phyloP scores from a whole-genome alignment of 2,888 invertebrate genomes.

The Encarsia formosa region DNA sequence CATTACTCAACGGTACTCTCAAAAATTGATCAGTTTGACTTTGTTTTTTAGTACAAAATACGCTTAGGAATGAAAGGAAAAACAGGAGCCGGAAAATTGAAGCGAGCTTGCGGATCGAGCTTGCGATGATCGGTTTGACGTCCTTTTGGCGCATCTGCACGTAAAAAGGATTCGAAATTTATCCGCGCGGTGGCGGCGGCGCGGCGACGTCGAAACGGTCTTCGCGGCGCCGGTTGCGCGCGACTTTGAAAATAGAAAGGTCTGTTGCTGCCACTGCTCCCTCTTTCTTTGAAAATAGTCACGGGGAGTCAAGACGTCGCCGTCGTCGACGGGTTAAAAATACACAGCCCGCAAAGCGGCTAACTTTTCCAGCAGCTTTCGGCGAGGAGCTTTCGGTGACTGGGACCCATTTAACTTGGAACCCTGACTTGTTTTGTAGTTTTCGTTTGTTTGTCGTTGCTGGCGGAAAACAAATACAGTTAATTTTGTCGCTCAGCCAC shows the following conservation, averaged over 20 bases:
- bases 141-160: too few species aligned
- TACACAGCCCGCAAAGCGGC: constrained; percentile 40
- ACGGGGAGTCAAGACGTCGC: constrained; percentile 27
- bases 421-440: too few species aligned
- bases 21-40: too few species aligned
- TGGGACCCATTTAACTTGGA: too few species aligned
- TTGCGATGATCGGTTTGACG: not conserved
- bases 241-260: constrained; percentile 41
- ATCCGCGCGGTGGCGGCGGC: not conserved
- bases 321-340: constrained; percentile 47
- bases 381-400: too few species aligned
- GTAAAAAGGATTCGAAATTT: not conserved
- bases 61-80: not conserved
- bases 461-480: too few species aligned
- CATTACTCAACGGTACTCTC: too few species aligned
- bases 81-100: not conserved
- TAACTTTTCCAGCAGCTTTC: too few species aligned
- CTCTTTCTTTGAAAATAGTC: constrained; percentile 32
- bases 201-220: not conserved
- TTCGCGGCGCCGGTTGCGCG: constrained; percentile 18
- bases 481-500: too few species aligned
- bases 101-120: not conserved
- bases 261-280: not conserved
- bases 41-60: not conserved
- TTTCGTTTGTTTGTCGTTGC: too few species aligned